Evolutionary conservation across 53 echinoderm and acorn worm genomes (phyloP), one percentile per base, ranked within the genome.

Genomic region (Holothuria scabra): DNA sequence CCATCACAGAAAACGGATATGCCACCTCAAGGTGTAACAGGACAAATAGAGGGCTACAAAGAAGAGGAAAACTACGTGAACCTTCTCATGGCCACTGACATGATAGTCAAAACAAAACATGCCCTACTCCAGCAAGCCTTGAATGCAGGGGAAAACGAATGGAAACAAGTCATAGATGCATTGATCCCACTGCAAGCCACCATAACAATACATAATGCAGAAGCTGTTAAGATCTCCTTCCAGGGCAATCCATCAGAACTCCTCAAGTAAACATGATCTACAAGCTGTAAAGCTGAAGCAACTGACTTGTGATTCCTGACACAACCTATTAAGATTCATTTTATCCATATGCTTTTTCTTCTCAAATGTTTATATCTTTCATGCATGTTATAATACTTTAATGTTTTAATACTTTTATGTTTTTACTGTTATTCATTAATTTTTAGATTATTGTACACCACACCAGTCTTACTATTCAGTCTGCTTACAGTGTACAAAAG

Each of bases 141-240:
- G 61, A 60, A 60, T 60, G 61, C 61, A 4, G 61, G 26, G 26
- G 61, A 60, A 60, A 60, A 60, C 26, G 61, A 60, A 60, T 60
- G 61, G 61, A 60, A 60, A 60, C 61, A 60, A 60, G 61, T 60
- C 61, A 60, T 60, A 60, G 61, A 60, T 60, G 61, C 61, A 26
- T 60, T 60, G n/a, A 60, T 60, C 61, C 61, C 61, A 60, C 61
- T 60, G 61, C 2, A 60, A 60, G 61, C 61, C 61, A 60, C 61
- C 61, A 60, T 9, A 60, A 60, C 61, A 26, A 5, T 60, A 60
- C 61, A 60, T 60, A 60, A 60, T 26, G 8, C 5, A 60, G 12
- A 60, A n/a, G 60, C 60, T 60, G 60, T 60, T n/a, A 60, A 60
- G 26, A 60, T 23, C 61, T 60, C 61, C 61, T 60, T 60, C 61